Evolutionary conservation across 2,113 vertebrate species (phyloP), one percentile per base, ranked within the genome.

Genomic region (Protobothrops flavoviridis): DNA sequence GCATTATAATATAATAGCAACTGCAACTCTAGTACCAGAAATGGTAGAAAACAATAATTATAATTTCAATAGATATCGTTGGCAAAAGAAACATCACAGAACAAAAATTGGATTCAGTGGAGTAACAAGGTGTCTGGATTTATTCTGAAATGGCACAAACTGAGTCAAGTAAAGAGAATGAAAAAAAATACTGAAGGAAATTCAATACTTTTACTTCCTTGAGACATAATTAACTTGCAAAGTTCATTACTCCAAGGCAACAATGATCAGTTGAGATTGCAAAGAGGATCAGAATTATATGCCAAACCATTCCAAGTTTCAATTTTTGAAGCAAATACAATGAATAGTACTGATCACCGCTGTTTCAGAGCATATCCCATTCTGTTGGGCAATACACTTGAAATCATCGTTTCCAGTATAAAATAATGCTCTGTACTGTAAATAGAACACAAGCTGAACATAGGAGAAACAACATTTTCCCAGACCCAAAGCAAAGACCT

Each of bases 231-330:
- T 93, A 89, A 91, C 39, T 10, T n/a, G 15, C 23, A 23, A 61
- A 43, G n/a, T 48, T 92, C 64, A 92, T 92, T 92, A 92, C 52
- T 12, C 85, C 87, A 90, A 89, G 33, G n/a, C 45, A 55, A 86
- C 45, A 94, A 23, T 89, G 55, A 45, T 56, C 24, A 89, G 52
- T 29, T 45, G 59, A 61, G 43, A 89, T 86, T 92, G 15, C 15
- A 13, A 2, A 86, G 39, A 85, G 23, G 10, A 85, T 92, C 64
- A 45, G 17, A 92, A 59, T 45, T 39, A 4, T 89, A 45, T 21
- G 10, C 9, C 17, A 29, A 50, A 91, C 39, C 33, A 64, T 52
- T n/a, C 86, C 87, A 91, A n/a, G 17, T 92, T 85, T 33, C 5
- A 52, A 24, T 50, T 61, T 64, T 29, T 45, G 21, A 85, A 48